Base-by-base conservation (phyloP, 2,113 vertebrate species). In the Himantopus leucocephalus region DNA sequence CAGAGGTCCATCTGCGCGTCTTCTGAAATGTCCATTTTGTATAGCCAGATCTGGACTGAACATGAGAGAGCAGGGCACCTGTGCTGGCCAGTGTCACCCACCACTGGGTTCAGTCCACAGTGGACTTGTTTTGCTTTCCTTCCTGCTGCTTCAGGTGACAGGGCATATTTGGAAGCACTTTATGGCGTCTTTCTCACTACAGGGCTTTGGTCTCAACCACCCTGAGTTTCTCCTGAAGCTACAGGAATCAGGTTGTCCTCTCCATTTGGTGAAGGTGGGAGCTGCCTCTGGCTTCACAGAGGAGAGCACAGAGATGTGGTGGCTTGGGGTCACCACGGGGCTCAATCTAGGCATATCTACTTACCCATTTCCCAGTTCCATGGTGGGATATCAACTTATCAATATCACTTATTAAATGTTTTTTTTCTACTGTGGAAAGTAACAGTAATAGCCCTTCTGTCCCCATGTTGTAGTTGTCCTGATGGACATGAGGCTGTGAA, bases 1-100 rank as follows among this genome's bases (percentile, higher is more conserved):
- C 24, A 37, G 64, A 1, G 3, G 21, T 14, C 19, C 26, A 11
- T 6, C 14, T 67, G 24, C 0, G 0, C 21, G 24, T 24, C 22
- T 73, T 62, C 53, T 77, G 59, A 55, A 58, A 41, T 4, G 14
- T 20, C 59, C 26, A 8, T 60, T 67, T 73, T 47, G 29, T 34
- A 7, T 22, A 47, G 20, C 5, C 39, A 14, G 10, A 16, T 32
- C 21, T 48, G 59, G 24, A 53, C 47, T 52, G n/a, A n/a, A 17
- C 9, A 4, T 12, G 29, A 16, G 4, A 53, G 45, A 21, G 10
- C 29, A 66, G 66, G 58, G 37, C 35, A 52, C 12, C 29, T 23
- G 5, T 43, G n/a, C 48, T 64, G 64, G 21, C 5, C 5, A 16
- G 5, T 39, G 56, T 59, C 45, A 24, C 15, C 27, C 45, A 67